Evolutionary conservation across 2,797 vertebrate genomes (phyloP).

Genomic region (Enteromius trimaculatus): DNA sequence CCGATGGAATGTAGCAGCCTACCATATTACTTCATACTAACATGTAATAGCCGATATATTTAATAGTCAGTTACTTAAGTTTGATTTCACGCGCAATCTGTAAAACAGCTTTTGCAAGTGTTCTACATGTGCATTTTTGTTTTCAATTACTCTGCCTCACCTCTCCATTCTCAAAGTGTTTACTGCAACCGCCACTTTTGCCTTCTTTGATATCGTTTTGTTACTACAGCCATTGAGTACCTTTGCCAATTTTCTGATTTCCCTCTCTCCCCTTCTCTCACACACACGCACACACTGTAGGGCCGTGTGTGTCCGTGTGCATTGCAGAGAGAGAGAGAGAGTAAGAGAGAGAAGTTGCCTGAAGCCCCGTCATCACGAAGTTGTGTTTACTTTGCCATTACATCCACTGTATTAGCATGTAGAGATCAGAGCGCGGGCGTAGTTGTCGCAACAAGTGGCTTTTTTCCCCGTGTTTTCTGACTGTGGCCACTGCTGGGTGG

Average conservation of each 20-base stretch:
- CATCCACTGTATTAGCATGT: conserved; percentile 69
- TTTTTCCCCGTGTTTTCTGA: conserved; percentile 62
- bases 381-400: conserved; percentile 74
- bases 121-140: conserved; percentile 28
- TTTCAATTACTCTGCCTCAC: conserved; percentile 36
- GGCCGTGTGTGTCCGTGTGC: not conserved
- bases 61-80: not conserved
- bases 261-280: not conserved
- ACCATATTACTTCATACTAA: not conserved
- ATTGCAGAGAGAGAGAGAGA: conserved; percentile 2
- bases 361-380: conserved; percentile 55
- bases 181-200: conserved; percentile 19
- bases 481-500: conserved; percentile 62
- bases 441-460: conserved; percentile 64
- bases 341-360: conserved; percentile 30
- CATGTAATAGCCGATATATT: not conserved
- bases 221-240: conserved; percentile 38
- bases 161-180: conserved; percentile 30
- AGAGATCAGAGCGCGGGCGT: conserved; percentile 66
- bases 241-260: conserved; percentile 48
- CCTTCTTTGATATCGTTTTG: conserved; percentile 15
- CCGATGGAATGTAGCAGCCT: not conserved
- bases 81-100: not conserved
- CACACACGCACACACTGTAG: not conserved
- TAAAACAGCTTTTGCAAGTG: conserved; percentile 22